These are phyloP conservation scores for Nemapogon koenigi DNA, from an alignment of 2,888 invertebrate species.

Conservation along the genomic window DNA sequence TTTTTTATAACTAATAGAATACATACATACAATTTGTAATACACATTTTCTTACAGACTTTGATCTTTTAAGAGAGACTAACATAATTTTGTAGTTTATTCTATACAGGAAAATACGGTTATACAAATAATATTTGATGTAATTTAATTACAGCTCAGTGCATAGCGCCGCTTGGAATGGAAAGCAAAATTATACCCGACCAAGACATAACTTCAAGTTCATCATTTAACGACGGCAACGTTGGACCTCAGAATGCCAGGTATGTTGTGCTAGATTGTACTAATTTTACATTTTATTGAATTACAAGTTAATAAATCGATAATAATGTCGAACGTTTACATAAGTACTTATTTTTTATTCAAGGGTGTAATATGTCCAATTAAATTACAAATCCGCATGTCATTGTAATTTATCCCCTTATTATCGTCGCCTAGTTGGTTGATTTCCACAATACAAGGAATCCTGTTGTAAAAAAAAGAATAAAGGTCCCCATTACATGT, in stretches of 20 bases:
- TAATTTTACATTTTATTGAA: background rate
- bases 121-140: background rate
- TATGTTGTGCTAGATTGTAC: conserved; percentile 33
- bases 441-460: no score
- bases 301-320: no score
- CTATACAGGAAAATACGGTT: background rate
- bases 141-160: conserved; percentile 73
- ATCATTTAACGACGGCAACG: conserved; percentile 83
- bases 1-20: no score
- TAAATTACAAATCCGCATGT: no score
- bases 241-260: conserved; percentile 88
- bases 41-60: background rate
- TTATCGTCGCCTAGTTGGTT: no score
- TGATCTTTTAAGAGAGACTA: background rate
- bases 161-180: conserved; percentile 84
- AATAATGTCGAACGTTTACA: no score
- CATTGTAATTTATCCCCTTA: no score
- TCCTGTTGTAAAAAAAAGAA: no score
- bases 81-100: conserved; percentile 4
- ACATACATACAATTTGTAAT: no score
- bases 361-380: no score
- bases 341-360: no score
- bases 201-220: conserved; percentile 84
- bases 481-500: no score
- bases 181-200: conserved; percentile 81